These are phyloP conservation scores for Acanthurus leucopareius DNA, from an alignment of 2,797 vertebrate species.

Conservation along the genomic window DNA sequence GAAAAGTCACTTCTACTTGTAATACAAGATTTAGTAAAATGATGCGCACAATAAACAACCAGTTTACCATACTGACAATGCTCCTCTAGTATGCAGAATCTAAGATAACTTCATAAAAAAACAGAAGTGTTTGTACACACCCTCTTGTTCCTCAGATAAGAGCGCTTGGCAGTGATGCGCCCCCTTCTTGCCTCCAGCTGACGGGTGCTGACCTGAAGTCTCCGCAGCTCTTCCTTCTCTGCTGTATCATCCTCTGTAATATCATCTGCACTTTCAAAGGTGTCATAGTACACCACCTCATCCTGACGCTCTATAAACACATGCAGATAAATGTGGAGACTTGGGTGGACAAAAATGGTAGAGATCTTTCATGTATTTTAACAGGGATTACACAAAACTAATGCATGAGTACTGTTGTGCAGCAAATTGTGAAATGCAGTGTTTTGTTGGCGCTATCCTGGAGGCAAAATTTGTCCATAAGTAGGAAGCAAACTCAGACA, in stretches of 20 bases:
- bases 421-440: neutral
- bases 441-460: neutral
- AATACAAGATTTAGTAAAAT: too few relatives aligned
- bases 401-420: neutral
- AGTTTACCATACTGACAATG: neutral
- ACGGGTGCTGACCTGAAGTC: slow-evolving; percentile 92
- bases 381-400: neutral
- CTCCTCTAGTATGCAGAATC: neutral
- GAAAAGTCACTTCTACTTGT: too few relatives aligned
- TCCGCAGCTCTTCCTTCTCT: slow-evolving; percentile 89
- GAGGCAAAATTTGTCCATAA: neutral
- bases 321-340: neutral
- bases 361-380: neutral
- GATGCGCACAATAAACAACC: too few relatives aligned
- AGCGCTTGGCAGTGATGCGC: slow-evolving; percentile 96
- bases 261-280: slow-evolving; percentile 95
- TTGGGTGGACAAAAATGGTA: neutral
- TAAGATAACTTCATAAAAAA: slow-evolving; percentile 8
- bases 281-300: slow-evolving; percentile 98
- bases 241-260: slow-evolving; percentile 86
- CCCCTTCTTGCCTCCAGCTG: slow-evolving; percentile 96
- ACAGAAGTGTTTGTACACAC: slow-evolving; percentile 75
- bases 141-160: slow-evolving; percentile 98
- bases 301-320: slow-evolving; percentile 91
- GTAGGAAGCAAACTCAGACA: neutral